Conservation (phyloP, 2,797 vertebrate species). For the Lacerta viridis region DNA sequence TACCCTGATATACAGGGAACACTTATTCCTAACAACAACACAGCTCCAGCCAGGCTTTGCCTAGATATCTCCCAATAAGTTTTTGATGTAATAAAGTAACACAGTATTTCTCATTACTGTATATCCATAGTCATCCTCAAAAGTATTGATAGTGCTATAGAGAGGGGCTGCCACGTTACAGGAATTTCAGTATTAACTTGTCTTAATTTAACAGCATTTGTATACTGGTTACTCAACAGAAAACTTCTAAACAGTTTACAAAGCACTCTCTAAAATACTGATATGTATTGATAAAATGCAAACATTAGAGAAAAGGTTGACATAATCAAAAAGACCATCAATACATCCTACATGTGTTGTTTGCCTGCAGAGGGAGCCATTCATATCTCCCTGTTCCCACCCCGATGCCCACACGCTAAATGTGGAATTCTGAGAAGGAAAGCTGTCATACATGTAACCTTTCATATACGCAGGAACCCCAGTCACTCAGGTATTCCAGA, state of each 20-base stretch:
- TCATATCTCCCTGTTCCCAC: not conserved
- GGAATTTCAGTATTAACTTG: too few relatives aligned
- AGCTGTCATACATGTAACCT: not conserved
- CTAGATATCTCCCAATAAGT: not conserved
- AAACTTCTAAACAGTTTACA: too few relatives aligned
- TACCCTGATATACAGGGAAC: constrained; percentile 11
- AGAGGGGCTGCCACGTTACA: not conserved
- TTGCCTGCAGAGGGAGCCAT: too few relatives aligned
- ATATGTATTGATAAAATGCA: too few relatives aligned
- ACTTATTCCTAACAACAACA: not conserved
- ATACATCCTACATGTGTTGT: not conserved
- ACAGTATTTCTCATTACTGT: not conserved
- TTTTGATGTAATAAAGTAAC: not conserved
- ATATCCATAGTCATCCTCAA: not conserved
- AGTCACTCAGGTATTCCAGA: not conserved
- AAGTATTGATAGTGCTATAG: not conserved
- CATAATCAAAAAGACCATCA: too few relatives aligned
- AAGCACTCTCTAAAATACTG: too few relatives aligned
- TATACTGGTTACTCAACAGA: too few relatives aligned
- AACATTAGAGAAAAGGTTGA: too few relatives aligned
- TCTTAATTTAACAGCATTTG: too few relatives aligned
- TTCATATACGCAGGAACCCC: not conserved
- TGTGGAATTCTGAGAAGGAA: not conserved
- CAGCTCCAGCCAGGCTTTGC: not conserved
- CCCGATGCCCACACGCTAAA: not conserved